phyloP scores from a whole-genome alignment of 2,797 vertebrate genomes.

The Apogon talboti region DNA sequence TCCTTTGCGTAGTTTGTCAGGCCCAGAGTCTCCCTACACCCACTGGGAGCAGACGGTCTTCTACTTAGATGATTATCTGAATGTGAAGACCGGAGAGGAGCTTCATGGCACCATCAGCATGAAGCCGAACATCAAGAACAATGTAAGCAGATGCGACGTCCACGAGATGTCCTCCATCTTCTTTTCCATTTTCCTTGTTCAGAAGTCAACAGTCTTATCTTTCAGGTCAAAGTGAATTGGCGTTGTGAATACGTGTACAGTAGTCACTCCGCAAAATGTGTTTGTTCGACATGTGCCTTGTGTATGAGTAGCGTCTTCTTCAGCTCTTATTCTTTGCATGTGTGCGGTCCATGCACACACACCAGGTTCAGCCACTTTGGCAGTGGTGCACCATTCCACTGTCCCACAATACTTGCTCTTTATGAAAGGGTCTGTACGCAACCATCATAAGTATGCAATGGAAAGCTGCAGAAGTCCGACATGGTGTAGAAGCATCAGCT shows the following conservation, averaged over 20 bases:
- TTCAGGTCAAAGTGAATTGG: slow-evolving; percentile 47
- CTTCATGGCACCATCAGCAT: slow-evolving; percentile 95
- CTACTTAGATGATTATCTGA: slow-evolving; percentile 95
- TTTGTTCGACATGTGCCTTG: slow-evolving; percentile 25
- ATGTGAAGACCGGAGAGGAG: slow-evolving; percentile 94
- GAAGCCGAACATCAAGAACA: slow-evolving; percentile 96
- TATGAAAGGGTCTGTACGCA: too few species aligned
- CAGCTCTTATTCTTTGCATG: slow-evolving; percentile 43
- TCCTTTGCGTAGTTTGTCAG: slow-evolving; percentile 63
- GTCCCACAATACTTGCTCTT: too few species aligned
- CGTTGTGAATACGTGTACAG: slow-evolving; percentile 62
- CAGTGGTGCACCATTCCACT: too few species aligned
- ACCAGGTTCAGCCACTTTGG: slow-evolving; percentile 37
- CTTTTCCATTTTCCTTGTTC: slow-evolving; percentile 44
- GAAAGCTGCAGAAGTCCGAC: too few species aligned
- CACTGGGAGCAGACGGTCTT: slow-evolving; percentile 98
- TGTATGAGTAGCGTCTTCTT: slow-evolving; percentile 33
- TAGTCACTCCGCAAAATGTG: slow-evolving; percentile 52
- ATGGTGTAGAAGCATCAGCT: too few species aligned
- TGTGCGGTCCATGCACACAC: slow-evolving; percentile 26
- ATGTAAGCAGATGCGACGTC: slow-evolving; percentile 81
- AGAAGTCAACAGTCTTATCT: slow-evolving; percentile 49
- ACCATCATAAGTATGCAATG: too few species aligned
- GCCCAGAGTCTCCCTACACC: slow-evolving; percentile 94
- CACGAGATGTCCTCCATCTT: slow-evolving; percentile 82